Conservation (phyloP, 2,113 vertebrate genomes). For the Urocitellus parryii region DNA sequence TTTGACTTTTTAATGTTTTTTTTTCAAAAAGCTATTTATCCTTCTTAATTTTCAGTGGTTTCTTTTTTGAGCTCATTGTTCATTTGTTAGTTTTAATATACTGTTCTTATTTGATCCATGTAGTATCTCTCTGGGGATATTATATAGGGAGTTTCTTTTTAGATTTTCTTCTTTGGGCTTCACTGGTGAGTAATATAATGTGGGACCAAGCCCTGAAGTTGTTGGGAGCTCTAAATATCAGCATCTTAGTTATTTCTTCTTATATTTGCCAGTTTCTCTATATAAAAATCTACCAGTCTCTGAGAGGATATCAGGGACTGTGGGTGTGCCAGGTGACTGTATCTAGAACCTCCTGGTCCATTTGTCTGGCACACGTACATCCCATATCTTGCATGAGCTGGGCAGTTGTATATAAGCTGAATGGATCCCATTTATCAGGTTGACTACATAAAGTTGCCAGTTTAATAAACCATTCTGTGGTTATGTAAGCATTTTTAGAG, state of each 20-base stretch:
- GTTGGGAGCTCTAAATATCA: neutral
- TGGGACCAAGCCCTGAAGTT: neutral
- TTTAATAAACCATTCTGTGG: neutral
- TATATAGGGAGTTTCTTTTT: neutral
- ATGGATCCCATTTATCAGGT: neutral
- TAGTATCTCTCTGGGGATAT: neutral
- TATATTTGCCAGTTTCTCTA: neutral
- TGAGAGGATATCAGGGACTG: neutral
- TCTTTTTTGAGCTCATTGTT: conserved; percentile 3
- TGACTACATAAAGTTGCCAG: neutral
- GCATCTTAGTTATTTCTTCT: neutral
- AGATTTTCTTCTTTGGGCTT: neutral
- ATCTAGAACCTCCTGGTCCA: neutral
- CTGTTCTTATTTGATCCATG: conserved; percentile 16
- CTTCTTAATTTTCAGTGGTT: neutral
- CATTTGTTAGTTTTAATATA: neutral
- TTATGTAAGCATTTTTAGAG: neutral
- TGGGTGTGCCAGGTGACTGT: neutral
- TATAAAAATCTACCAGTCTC: neutral
- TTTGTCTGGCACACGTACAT: neutral
- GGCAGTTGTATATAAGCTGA: neutral
- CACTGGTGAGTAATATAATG: neutral
- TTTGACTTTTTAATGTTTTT: conserved; percentile 5
- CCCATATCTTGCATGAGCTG: neutral
- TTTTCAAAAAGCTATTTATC: neutral